Percentiles rank a stretch among this genome's conserved stretches.
phyloP scores from a whole-genome alignment of 2,888 invertebrate species.

The Hyles lineata region DNA sequence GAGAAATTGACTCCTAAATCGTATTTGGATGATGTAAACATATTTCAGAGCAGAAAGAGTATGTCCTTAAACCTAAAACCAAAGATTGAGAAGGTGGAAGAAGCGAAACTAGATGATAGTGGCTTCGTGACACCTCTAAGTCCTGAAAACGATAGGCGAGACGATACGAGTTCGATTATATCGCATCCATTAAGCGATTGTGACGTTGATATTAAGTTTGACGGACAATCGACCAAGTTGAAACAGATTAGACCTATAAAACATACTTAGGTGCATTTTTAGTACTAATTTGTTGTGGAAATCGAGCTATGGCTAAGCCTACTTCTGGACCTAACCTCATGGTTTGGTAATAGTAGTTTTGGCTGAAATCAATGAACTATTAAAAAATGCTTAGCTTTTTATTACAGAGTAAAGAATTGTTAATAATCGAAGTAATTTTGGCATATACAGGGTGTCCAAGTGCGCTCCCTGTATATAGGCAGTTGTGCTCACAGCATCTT shows the following conservation, averaged over 20 bases:
- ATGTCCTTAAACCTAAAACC: slow-evolving; percentile 73
- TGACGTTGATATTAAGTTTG: slow-evolving; percentile 92
- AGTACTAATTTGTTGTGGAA: background rate
- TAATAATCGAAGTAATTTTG: too few species aligned
- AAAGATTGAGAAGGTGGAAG: slow-evolving; percentile 42
- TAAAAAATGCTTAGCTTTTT: too few species aligned
- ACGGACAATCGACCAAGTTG: slow-evolving; percentile 90
- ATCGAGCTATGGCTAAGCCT: background rate
- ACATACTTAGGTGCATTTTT: slow-evolving; percentile 15
- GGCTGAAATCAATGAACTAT: too few species aligned
- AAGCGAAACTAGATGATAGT: slow-evolving; percentile 76
- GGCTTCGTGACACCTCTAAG: slow-evolving; percentile 87
- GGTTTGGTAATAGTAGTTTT: too few species aligned
- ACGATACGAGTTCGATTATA: slow-evolving; percentile 70
- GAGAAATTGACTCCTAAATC: slow-evolving; percentile 61
- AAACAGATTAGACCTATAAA: slow-evolving; percentile 88
- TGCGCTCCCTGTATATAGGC: too few species aligned
- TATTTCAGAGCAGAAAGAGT: slow-evolving; percentile 68
- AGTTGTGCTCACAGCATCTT: too few species aligned
- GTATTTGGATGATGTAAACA: slow-evolving; percentile 64
- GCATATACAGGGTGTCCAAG: too few species aligned
- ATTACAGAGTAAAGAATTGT: too few species aligned
- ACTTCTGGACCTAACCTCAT: too few species aligned
- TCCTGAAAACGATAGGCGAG: slow-evolving; percentile 77
- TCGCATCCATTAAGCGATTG: slow-evolving; percentile 91